Percentiles rank a stretch among this genome's conserved stretches.
Conservation (phyloP, 1,140 invertebrate genomes). For the Apocrypta bakeri region DNA sequence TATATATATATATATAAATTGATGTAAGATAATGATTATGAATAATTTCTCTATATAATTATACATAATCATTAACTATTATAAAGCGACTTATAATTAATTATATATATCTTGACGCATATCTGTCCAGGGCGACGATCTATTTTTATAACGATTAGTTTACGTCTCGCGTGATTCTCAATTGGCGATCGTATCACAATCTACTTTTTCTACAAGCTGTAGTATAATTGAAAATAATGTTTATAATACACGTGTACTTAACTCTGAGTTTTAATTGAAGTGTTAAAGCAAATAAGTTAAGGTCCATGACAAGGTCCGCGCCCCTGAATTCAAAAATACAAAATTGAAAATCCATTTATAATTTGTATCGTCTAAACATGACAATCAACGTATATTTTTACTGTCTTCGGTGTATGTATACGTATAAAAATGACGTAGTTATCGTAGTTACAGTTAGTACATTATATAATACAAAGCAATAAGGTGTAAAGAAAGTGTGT, state of each 20-base stretch:
- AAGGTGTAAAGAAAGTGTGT: neutral
- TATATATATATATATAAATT: neutral
- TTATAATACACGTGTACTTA: no score
- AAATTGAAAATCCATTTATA: no score
- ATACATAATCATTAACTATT: neutral
- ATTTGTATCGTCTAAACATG: slow-evolving; percentile 15
- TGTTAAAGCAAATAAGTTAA: no score
- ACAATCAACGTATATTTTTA: slow-evolving; percentile 62
- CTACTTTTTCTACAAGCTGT: slow-evolving; percentile 9
- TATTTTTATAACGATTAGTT: slow-evolving; percentile 46
- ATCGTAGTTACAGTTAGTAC: no score
- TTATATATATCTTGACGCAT: slow-evolving; percentile 6
- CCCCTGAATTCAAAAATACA: neutral
- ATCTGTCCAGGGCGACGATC: slow-evolving; percentile 11
- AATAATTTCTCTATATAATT: neutral
- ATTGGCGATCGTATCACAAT: neutral
- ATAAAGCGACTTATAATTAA: neutral
- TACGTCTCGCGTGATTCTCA: neutral
- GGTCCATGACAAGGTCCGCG: no score
- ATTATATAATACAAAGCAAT: slow-evolving; percentile 50
- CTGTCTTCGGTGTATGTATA: slow-evolving; percentile 51
- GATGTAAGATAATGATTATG: no score
- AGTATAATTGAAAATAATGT: neutral
- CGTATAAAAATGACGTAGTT: no score
- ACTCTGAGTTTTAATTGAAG: no score